These are phyloP conservation scores for Ondatra zibethicus DNA, from an alignment of 2,113 vertebrate species.

Conservation along the genomic window DNA sequence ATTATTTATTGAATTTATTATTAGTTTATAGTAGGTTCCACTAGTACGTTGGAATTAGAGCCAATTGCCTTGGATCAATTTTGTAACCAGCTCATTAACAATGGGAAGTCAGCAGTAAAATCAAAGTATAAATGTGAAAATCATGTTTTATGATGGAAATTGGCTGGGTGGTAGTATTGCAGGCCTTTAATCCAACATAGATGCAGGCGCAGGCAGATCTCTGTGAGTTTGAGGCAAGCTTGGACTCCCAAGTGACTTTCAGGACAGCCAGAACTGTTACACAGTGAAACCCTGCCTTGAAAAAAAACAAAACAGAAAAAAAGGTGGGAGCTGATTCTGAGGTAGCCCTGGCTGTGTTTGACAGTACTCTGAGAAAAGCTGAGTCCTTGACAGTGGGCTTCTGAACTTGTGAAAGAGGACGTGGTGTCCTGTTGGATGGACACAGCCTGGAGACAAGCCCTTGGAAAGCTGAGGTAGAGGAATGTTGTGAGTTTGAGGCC, in stretches of 20 bases:
- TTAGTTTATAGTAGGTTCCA: not conserved
- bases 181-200: not conserved
- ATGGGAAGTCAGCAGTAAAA: not conserved
- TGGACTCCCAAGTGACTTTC: not conserved
- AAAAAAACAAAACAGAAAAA: not conserved
- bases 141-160: not conserved
- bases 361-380: not conserved
- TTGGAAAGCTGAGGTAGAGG: not conserved
- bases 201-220: not conserved
- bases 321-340: not conserved
- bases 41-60: not conserved
- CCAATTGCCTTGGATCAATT: not conserved
- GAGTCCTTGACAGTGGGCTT: too few relatives aligned
- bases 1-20: not conserved
- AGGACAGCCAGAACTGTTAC: not conserved
- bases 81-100: not conserved
- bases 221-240: not conserved
- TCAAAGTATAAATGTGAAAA: not conserved
- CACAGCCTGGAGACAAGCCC: too few relatives aligned
- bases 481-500: not conserved
- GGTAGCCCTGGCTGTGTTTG: not conserved
- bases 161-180: not conserved
- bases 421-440: not conserved
- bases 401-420: not conserved
- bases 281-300: not conserved